Conservation (phyloP, 2,888 invertebrate genomes). For the Drosophila prostipennis region DNA sequence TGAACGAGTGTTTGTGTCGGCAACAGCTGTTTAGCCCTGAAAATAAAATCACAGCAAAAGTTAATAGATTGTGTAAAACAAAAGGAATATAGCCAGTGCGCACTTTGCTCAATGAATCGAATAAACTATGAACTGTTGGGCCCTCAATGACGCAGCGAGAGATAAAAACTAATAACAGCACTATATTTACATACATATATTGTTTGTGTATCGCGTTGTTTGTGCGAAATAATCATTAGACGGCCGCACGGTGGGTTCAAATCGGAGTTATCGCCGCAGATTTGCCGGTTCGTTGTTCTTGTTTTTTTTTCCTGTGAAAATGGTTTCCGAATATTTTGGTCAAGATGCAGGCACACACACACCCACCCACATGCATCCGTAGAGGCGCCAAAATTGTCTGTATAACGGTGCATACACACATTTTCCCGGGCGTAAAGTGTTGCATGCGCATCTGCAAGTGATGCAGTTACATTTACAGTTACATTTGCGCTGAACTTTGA, state of each 20-base stretch:
- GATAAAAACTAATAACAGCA: conserved; percentile 21
- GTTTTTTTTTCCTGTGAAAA: conserved; percentile 7
- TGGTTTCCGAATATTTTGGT: background rate
- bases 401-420: conserved; percentile 41
- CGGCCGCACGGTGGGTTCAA: conserved; percentile 20
- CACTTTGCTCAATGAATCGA: background rate
- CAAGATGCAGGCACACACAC: background rate
- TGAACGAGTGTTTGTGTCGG: conserved; percentile 3
- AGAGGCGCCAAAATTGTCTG: conserved; percentile 25
- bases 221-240: conserved; percentile 24
- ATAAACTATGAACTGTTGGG: conserved; percentile 20
- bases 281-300: conserved; percentile 16
- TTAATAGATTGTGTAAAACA: background rate
- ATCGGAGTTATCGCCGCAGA: background rate
- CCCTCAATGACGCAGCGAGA: conserved; percentile 22
- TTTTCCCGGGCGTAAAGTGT: conserved; percentile 24
- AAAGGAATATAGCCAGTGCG: background rate
- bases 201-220: conserved; percentile 9
- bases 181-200: background rate
- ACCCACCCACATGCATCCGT: background rate
- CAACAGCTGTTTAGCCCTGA: conserved; percentile 21
- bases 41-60: conserved; percentile 9
- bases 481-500: conserved; percentile 11
- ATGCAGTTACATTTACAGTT: conserved; percentile 14
- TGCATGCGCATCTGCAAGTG: conserved; percentile 32